Conservation (phyloP, 2,113 vertebrate species). For the Platycercus adscitus region DNA sequence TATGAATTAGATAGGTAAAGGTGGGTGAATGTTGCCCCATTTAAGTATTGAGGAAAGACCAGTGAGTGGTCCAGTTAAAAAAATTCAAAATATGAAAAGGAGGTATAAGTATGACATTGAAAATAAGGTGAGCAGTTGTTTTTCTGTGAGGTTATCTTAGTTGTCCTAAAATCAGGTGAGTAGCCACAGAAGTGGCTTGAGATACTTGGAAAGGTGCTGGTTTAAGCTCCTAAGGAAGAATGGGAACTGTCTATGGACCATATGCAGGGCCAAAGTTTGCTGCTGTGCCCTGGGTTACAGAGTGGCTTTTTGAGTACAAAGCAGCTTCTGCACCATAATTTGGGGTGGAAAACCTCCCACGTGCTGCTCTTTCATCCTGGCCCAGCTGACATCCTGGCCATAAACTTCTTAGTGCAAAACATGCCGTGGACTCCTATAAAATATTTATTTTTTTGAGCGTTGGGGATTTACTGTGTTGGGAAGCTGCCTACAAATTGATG, state of each 20-base stretch:
- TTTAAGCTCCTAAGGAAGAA: not conserved
- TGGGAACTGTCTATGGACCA: accelerated
- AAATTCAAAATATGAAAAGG: accelerated
- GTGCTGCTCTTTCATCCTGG: not conserved
- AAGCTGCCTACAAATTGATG: not conserved
- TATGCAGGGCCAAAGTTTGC: accelerated
- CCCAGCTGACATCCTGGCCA: not conserved
- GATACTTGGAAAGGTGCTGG: accelerated
- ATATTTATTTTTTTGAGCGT: accelerated
- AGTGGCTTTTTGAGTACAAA: accelerated
- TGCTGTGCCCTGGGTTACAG: not conserved
- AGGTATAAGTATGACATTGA: accelerated
- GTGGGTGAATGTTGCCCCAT: accelerated
- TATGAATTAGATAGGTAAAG: accelerated
- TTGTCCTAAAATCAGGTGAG: accelerated
- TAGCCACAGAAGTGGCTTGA: not conserved
- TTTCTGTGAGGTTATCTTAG: not conserved
- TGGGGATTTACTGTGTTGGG: not conserved
- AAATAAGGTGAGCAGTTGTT: accelerated
- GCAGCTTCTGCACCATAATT: accelerated
- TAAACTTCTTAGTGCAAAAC: not conserved
- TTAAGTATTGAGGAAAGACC: not conserved
- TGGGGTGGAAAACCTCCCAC: not conserved
- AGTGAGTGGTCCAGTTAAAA: accelerated
- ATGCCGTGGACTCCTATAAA: accelerated